phyloP scores from a whole-genome alignment of 2,888 invertebrate species.

The Dynastes grantii region DNA sequence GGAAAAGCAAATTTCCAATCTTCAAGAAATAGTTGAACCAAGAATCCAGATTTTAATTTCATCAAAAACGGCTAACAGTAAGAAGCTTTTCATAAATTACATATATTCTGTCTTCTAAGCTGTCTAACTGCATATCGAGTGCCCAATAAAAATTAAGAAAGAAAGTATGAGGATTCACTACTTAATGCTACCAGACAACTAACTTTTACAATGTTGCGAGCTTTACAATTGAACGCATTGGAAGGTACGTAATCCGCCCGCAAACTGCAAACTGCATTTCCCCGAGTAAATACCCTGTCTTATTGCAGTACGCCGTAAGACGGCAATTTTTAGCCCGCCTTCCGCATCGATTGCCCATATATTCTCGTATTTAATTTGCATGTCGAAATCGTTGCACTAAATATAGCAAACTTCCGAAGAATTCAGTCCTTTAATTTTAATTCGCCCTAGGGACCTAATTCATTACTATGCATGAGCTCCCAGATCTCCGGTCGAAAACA shows the following conservation, averaged over 20 bases:
- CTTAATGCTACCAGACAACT: neutral
- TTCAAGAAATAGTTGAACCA: too few relatives aligned
- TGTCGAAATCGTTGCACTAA: constrained; percentile 71
- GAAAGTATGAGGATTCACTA: too few relatives aligned
- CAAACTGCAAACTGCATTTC: constrained; percentile 1
- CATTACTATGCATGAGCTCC: constrained; percentile 72
- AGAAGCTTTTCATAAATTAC: too few relatives aligned
- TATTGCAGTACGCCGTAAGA: constrained; percentile 20
- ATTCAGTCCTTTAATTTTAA: constrained; percentile 72
- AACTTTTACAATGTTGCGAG: neutral
- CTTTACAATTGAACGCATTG: neutral
- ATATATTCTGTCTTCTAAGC: too few relatives aligned
- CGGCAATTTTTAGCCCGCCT: neutral
- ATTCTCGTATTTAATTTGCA: constrained; percentile 67
- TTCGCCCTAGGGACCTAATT: constrained; percentile 72
- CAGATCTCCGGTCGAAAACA: constrained; percentile 66
- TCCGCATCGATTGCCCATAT: constrained; percentile 39
- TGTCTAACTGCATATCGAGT: too few relatives aligned
- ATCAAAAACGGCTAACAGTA: too few relatives aligned
- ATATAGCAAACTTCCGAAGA: constrained; percentile 71
- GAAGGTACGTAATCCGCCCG: neutral
- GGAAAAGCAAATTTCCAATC: too few relatives aligned
- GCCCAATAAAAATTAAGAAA: too few relatives aligned
- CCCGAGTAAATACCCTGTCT: neutral
- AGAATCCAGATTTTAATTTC: too few relatives aligned